Evolutionary conservation across 2,888 invertebrate genomes (phyloP).

Genomic region (Thereva nobilitata): DNA sequence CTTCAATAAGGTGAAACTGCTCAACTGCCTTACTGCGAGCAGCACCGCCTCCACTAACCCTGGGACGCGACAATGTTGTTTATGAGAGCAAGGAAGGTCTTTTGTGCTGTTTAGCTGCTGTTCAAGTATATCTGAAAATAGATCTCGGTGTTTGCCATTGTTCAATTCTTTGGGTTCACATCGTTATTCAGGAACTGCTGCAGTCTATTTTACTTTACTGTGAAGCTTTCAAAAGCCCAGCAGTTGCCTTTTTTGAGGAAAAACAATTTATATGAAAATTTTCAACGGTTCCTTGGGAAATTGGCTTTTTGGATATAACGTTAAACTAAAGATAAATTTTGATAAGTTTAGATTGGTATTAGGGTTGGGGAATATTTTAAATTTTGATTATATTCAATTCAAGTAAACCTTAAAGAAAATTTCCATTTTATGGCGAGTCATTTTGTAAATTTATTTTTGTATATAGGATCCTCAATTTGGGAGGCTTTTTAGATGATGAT

Average conservation of each 20-base stretch:
- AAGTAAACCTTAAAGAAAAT: no score
- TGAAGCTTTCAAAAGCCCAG: constrained; percentile 18
- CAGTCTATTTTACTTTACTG: constrained; percentile 4
- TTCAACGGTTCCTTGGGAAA: constrained; percentile 25
- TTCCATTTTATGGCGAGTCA: no score
- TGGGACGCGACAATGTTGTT: constrained; percentile 4
- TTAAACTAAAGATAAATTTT: no score
- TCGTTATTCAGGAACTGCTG: neutral
- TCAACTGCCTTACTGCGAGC: no score
- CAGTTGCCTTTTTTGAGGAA: constrained; percentile 25
- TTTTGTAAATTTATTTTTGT: no score
- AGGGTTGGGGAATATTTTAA: no score
- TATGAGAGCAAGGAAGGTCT: constrained; percentile 20
- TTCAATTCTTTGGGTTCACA: constrained; percentile 17
- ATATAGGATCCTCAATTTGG: no score
- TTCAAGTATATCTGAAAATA: constrained; percentile 36
- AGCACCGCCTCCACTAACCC: constrained; percentile 5
- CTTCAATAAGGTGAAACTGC: constrained; percentile 15
- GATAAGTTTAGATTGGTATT: no score
- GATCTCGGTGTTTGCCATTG: constrained; percentile 35
- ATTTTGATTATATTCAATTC: no score
- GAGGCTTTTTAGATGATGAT: no score
- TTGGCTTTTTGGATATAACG: constrained; percentile 8
- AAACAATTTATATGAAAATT: constrained; percentile 32
- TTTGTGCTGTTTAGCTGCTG: constrained; percentile 1